These are phyloP conservation scores for Ellobius talpinus DNA, from an alignment of 2,113 vertebrate genomes.

Conservation along the genomic window DNA sequence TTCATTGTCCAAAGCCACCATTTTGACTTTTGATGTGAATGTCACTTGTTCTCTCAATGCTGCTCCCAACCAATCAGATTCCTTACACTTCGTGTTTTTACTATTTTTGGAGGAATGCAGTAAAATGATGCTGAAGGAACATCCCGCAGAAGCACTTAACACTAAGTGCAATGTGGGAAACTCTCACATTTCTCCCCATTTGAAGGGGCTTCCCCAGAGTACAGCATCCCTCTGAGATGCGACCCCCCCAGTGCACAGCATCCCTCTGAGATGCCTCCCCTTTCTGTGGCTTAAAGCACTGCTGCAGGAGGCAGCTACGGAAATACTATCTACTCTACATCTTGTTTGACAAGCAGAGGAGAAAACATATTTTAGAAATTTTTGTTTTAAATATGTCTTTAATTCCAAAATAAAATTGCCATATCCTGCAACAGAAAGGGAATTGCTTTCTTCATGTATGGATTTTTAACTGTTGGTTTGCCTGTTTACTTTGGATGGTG, in stretches of 20 bases:
- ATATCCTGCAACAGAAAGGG: background rate
- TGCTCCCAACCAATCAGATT: background rate
- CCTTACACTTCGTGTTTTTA: background rate
- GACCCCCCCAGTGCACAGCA: background rate
- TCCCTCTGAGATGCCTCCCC: background rate
- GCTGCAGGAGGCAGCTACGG: fast-evolving
- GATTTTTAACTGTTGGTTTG: background rate
- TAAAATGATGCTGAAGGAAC: background rate
- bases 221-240: too few relatives aligned
- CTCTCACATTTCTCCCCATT: background rate
- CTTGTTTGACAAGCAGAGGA: background rate
- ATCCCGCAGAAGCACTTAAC: background rate
- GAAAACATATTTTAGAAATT: background rate
- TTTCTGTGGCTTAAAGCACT: background rate
- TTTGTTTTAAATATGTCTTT: background rate
- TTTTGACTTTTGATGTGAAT: background rate
- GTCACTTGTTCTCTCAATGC: background rate
- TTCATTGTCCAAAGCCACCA: background rate
- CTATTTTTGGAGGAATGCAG: background rate
- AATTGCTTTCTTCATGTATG: background rate
- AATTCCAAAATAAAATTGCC: background rate
- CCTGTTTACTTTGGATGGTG: background rate
- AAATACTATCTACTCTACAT: background rate
- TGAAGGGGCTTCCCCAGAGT: too few relatives aligned
- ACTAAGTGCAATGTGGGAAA: background rate